Conservation (phyloP, 2,888 invertebrate species). For the Polia nebulosa region DNA sequence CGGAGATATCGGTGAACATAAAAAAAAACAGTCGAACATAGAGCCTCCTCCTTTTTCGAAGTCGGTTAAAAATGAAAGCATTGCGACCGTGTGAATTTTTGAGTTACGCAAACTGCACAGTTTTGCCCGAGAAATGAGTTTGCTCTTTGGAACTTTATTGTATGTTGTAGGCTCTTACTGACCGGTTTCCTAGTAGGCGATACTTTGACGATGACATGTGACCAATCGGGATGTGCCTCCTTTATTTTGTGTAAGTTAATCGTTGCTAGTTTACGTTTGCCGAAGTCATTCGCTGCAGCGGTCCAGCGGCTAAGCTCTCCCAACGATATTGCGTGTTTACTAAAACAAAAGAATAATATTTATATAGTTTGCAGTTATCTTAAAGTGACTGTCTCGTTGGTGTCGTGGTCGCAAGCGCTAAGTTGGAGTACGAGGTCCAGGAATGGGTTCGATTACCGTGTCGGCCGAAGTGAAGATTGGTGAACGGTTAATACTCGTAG, state of each 20-base stretch:
- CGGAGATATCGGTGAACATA: no score
- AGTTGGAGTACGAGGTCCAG: no score
- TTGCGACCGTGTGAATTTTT: no score
- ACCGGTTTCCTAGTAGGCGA: constrained; percentile 92
- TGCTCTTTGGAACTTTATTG: no score
- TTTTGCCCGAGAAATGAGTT: no score
- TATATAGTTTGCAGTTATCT: not conserved
- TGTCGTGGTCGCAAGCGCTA: not conserved
- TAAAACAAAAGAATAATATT: constrained; percentile 66
- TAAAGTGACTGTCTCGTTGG: not conserved
- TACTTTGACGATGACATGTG: constrained; percentile 94
- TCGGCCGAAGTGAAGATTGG: no score
- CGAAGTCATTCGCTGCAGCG: constrained; percentile 78
- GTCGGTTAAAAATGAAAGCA: no score
- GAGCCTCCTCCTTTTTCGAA: no score
- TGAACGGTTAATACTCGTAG: not conserved
- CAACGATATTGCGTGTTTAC: constrained; percentile 82
- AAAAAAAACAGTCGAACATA: no score
- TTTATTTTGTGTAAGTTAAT: constrained; percentile 92
- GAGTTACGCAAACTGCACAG: no score
- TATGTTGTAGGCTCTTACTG: constrained; percentile 76
- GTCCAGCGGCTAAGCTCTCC: constrained; percentile 84
- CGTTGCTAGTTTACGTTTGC: constrained; percentile 86
- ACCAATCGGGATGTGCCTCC: constrained; percentile 90
- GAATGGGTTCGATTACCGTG: no score